Evolutionary conservation across 2,113 vertebrate genomes (phyloP), one percentile per base, ranked within the genome.

Genomic region (Chaenocephalus aceratus): DNA sequence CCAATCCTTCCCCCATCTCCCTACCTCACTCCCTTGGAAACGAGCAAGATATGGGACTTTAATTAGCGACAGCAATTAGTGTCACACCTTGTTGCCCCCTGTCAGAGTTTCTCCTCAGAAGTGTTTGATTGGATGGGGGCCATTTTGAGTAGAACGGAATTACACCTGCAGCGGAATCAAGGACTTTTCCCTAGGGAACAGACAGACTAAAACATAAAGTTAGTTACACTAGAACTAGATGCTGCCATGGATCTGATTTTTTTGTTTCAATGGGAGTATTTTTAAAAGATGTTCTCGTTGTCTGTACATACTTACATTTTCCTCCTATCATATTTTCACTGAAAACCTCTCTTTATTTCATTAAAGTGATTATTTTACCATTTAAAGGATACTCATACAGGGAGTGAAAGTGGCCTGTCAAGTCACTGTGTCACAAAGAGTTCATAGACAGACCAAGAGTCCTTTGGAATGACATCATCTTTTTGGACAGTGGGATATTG

Each of bases 61-160:
- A 93, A 94, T 93, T 94, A 94, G 89, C 80, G 45, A 1, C 11
- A 78, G 80, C 93, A 93, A 94, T 94, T 93, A 92, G 90, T 44
- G 54, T 34, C 51, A 51, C 79, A 83, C 73, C 82, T 82, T 59
- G 69, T 69, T 10, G 15, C 75, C 73, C 68, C 51, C 83, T 66
- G 60, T 86, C 72, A 63, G 23, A 65, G 46, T 53, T 58, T 34
- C 65, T 81, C 72, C 5, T 83, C 49, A 69, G 44, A 30, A 5
- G 48, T 0, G 15, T 53, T 62, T 80, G 78, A 78, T 71, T 72
- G 36, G n/a, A n/a, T n/a, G n/a, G n/a, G n/a, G n/a, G 73, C 54
- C 54, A 59, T 72, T 16, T 53, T 44, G 44, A 54, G 48, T 16
- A 16, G 4, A 63, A 21, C 66, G 30, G 30, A 80, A 75, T 77